Conservation (phyloP, 2,797 vertebrate genomes). For the Pagetopsis macropterus region DNA sequence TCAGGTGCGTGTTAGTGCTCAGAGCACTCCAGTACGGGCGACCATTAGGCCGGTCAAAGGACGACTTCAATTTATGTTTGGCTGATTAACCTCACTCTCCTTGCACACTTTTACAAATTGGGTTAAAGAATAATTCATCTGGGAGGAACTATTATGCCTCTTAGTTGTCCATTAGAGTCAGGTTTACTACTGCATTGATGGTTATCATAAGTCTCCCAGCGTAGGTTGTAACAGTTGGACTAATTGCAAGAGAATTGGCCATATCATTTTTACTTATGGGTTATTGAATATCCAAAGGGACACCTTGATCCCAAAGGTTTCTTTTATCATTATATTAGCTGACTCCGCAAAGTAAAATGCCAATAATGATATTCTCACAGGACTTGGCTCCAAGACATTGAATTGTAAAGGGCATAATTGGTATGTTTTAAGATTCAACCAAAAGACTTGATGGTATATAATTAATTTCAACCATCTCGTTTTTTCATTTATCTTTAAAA, state of each 20-base stretch:
- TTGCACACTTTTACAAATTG: slow-evolving; percentile 58
- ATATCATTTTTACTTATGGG: slow-evolving; percentile 48
- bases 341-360: slow-evolving; percentile 36
- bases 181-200: slow-evolving; percentile 70
- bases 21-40: slow-evolving; percentile 40
- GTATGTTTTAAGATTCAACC: slow-evolving; percentile 49
- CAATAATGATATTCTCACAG: slow-evolving; percentile 51
- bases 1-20: slow-evolving; percentile 48
- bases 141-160: slow-evolving; percentile 66
- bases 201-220: slow-evolving; percentile 69
- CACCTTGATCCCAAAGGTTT: slow-evolving; percentile 41
- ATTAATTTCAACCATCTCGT: slow-evolving; percentile 26
- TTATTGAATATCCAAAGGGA: slow-evolving; percentile 53
- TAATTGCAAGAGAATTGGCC: slow-evolving; percentile 63
- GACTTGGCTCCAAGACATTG: slow-evolving; percentile 30
- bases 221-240: slow-evolving; percentile 59
- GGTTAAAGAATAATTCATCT: slow-evolving; percentile 72
- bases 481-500: slow-evolving; percentile 38
- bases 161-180: slow-evolving; percentile 78
- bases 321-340: slow-evolving; percentile 46
- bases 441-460: slow-evolving; percentile 40
- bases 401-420: slow-evolving; percentile 30
- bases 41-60: slow-evolving; percentile 71
- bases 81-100: slow-evolving; percentile 71
- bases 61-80: slow-evolving; percentile 73